Percentiles rank a stretch among this genome's conserved stretches.
Evolutionary conservation across 1,140 invertebrate species (phyloP).

Genomic region (Steinernema khuongi): DNA sequence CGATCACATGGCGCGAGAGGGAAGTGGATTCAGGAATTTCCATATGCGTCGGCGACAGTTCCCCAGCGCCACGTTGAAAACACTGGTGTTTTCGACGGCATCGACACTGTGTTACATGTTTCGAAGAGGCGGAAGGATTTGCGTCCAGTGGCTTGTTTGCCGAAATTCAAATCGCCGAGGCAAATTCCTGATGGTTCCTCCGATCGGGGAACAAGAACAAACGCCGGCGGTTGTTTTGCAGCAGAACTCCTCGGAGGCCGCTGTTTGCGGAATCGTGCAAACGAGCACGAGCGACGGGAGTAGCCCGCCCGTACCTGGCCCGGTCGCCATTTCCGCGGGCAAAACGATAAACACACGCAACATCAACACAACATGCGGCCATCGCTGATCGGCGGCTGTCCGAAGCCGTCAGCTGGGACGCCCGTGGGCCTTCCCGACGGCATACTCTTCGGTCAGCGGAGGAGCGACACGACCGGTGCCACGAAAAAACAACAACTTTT

Average conservation of each 20-base stretch:
- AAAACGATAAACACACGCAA: conserved; percentile 17
- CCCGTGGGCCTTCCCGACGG: not conserved
- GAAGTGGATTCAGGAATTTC: not conserved
- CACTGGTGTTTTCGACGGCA: not conserved
- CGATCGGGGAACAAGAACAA: too few species aligned
- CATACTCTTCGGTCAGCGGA: not conserved
- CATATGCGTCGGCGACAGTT: not conserved
- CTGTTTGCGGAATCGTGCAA: not conserved
- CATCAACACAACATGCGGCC: conserved; percentile 11
- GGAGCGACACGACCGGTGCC: not conserved
- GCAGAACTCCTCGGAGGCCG: not conserved
- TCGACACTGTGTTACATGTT: not conserved
- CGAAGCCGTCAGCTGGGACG: not conserved
- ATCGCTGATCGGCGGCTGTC: conserved; percentile 14
- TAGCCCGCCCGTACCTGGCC: not conserved
- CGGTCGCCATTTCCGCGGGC: conserved; percentile 8
- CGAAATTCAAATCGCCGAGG: too few species aligned
- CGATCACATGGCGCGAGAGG: not conserved
- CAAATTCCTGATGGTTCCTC: too few species aligned
- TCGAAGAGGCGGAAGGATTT: not conserved
- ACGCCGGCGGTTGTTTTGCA: not conserved
- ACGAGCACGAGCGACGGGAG: not conserved
- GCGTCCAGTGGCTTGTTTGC: not conserved
- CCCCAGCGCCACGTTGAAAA: not conserved
- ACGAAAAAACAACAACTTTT: not conserved